Evolutionary conservation across 2,888 invertebrate species (phyloP), one percentile per base, ranked within the genome.

Genomic region (Xanthorhoe designata): DNA sequence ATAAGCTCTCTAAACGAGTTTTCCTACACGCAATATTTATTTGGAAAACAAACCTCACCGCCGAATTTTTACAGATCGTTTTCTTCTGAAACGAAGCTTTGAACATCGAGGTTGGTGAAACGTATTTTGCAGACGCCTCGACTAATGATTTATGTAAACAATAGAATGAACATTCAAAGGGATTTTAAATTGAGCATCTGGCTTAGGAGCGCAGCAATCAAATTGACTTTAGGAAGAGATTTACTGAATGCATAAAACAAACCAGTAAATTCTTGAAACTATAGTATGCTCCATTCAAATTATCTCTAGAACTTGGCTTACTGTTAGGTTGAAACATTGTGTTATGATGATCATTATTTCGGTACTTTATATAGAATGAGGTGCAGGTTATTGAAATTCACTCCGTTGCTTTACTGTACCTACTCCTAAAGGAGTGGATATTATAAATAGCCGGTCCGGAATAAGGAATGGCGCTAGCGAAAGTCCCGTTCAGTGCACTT

Each of bases 1-100:
- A 88, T 88, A 88, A 87, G 87, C 84, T 86, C 81, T 85, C 82
- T 87, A 86, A 87, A 85, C 86, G 85, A 80, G 81, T 85, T 87
- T 83, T 78, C 81, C 82, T 80, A 83, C 82, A 82, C 82, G 80
- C 82, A 78, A 83, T 84, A 84, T 83, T 83, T 83, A 78, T 83
- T 84, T 77, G 75, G 76, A 80, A 75, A 80, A 80, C 77, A 76
- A 74, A 78, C 76, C 72, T 71, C 75, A 75, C 70, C 68, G 75
- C 70, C 71, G 74, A 74, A 71, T 72, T 77, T 75, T 73, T 72
- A 72, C 68, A 64, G 68, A 70, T 68, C 62, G 70, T 66, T 70
- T 74, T 74, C 64, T 68, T 71, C 70, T 62, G 61, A 68, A 71
- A 63, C 66, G 57, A 69, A 47, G 65, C 68, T 74, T 70, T 64